Percentiles rank a stretch among this genome's conserved stretches.
phyloP scores from a whole-genome alignment of 2,113 vertebrate genomes.

The Morphnarchus princeps region DNA sequence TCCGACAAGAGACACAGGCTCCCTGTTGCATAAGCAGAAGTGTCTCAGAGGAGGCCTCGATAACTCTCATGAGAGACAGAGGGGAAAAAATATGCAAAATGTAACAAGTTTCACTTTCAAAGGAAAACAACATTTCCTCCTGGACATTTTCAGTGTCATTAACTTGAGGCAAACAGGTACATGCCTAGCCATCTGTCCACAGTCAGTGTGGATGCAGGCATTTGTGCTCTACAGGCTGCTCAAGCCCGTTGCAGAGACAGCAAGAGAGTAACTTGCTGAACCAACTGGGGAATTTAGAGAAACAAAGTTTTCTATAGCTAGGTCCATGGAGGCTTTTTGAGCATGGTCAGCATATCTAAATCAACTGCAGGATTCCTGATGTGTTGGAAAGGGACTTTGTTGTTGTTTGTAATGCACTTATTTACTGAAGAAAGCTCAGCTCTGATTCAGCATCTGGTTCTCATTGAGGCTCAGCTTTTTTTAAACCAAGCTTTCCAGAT shows the following conservation, averaged over 20 bases:
- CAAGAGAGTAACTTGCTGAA: background rate
- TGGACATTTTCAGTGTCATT: background rate
- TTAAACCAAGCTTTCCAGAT: slow-evolving; percentile 59
- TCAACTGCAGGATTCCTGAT: slow-evolving; percentile 58
- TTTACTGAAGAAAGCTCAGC: slow-evolving; percentile 62
- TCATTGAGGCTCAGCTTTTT: slow-evolving; percentile 62
- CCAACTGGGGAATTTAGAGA: background rate
- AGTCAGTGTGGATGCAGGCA: background rate
- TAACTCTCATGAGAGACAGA: slow-evolving; percentile 24
- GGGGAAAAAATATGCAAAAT: slow-evolving; percentile 39
- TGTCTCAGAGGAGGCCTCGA: slow-evolving; percentile 6
- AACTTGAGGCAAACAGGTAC: slow-evolving; percentile 9
- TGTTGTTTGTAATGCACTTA: slow-evolving; percentile 68
- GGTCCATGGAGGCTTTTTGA: slow-evolving; percentile 18
- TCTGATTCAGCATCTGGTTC: slow-evolving; percentile 69
- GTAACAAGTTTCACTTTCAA: slow-evolving; percentile 52
- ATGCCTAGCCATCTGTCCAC: background rate
- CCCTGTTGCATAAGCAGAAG: background rate
- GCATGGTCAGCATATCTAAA: slow-evolving; percentile 63
- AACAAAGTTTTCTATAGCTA: slow-evolving; percentile 11
- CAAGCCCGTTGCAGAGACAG: background rate
- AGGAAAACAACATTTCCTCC: slow-evolving; percentile 55
- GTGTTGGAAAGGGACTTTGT: slow-evolving; percentile 59
- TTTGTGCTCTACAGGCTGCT: background rate
- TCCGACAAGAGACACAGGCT: background rate